A percentile compares a stretch with the other conserved stretches of the same genome.
Evolutionary conservation across 2,888 invertebrate species (phyloP).

Genomic region (Eupithecia dodoneata): DNA sequence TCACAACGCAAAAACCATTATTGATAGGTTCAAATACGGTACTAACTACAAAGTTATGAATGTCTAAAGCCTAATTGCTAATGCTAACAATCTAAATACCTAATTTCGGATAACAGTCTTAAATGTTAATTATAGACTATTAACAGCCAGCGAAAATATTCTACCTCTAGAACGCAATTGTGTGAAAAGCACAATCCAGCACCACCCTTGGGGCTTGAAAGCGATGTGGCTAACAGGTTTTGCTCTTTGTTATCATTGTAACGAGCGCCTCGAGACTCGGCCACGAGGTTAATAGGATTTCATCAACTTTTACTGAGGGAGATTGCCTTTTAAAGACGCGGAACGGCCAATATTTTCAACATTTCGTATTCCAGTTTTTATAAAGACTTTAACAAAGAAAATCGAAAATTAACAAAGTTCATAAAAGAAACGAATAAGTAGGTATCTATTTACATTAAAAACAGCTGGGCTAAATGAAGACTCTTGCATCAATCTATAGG

Average conservation of each 20-base stretch:
- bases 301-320: constrained; percentile 32
- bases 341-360: not conserved
- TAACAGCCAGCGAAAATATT: not conserved
- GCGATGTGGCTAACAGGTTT: constrained; percentile 52
- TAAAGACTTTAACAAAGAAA: not conserved
- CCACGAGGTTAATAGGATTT: constrained; percentile 39
- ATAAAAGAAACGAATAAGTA: not conserved
- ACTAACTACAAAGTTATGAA: not conserved
- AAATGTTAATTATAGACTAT: not conserved
- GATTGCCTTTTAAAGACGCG: constrained; percentile 18
- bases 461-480: too few relatives aligned
- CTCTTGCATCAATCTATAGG: too few relatives aligned
- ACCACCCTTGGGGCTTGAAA: constrained; percentile 47
- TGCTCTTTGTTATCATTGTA: constrained; percentile 52
- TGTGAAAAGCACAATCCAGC: constrained; percentile 27
- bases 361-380: not conserved
- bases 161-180: not conserved
- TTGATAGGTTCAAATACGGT: not conserved
- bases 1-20: too few relatives aligned
- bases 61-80: not conserved
- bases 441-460: not conserved
- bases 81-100: too few relatives aligned
- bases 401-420: too few relatives aligned
- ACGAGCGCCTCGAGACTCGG: constrained; percentile 54
- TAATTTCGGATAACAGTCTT: not conserved